These are phyloP conservation scores for Plemyria rubiginata DNA, from an alignment of 2,888 invertebrate species.

Conservation along the genomic window DNA sequence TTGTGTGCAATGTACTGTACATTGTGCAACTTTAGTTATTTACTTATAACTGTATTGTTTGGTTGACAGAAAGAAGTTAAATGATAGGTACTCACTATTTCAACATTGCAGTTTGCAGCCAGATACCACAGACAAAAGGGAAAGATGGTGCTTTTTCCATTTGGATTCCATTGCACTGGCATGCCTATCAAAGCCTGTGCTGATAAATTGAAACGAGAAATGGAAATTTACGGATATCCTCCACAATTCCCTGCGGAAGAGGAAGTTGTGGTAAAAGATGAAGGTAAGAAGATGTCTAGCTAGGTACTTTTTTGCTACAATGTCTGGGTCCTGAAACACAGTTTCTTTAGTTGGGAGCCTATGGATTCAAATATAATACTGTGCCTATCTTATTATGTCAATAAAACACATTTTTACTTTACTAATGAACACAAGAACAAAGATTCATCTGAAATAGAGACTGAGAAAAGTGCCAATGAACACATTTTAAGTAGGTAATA, in stretches of 20 bases:
- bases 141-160: constrained; percentile 96
- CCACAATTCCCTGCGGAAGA: constrained; percentile 93
- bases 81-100: background rate
- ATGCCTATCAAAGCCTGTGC: constrained; percentile 99
- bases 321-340: too few relatives aligned
- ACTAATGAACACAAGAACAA: too few relatives aligned
- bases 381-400: too few relatives aligned
- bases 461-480: too few relatives aligned
- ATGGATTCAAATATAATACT: too few relatives aligned
- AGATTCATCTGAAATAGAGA: too few relatives aligned
- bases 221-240: constrained; percentile 95
- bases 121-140: constrained; percentile 97
- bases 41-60: background rate
- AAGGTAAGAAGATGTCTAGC: constrained; percentile 69
- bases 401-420: too few relatives aligned
- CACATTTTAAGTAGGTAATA: too few relatives aligned
- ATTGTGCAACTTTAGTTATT: too few relatives aligned
- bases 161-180: constrained; percentile 99
- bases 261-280: constrained; percentile 74
- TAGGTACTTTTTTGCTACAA: too few relatives aligned
- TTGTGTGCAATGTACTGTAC: too few relatives aligned
- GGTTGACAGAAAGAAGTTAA: background rate
- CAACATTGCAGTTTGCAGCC: constrained; percentile 89
- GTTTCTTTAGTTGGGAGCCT: too few relatives aligned
- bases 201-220: constrained; percentile 97